These are phyloP conservation scores for Aleiodes alternator DNA, from an alignment of 2,888 invertebrate genomes.

Conservation along the genomic window DNA sequence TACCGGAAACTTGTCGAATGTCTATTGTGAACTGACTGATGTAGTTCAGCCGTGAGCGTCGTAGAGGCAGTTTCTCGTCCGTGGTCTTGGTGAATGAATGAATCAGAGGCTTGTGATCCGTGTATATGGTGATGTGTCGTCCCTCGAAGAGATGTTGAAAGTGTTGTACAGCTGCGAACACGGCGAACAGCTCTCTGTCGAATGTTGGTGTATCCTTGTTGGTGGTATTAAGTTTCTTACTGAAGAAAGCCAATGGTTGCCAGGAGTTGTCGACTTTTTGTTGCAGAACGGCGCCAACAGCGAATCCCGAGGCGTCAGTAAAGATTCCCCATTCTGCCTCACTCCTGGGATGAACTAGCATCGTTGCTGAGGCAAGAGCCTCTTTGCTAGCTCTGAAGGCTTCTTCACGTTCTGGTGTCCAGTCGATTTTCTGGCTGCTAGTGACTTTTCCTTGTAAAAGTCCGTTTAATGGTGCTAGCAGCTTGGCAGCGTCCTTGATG, in stretches of 20 bases:
- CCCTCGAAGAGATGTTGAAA: slow-evolving; percentile 41
- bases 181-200: slow-evolving; percentile 48
- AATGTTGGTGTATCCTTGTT: slow-evolving; percentile 48
- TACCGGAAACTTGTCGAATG: slow-evolving; percentile 14
- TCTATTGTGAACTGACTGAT: slow-evolving; percentile 9
- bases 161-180: slow-evolving; percentile 33
- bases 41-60: background rate
- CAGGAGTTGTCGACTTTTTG: background rate
- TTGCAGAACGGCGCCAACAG: slow-evolving; percentile 29
- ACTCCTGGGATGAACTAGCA: background rate
- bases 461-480: background rate
- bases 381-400: background rate
- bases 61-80: background rate
- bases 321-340: slow-evolving; percentile 27
- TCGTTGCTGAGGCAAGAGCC: slow-evolving; percentile 11
- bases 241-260: slow-evolving; percentile 18
- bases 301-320: slow-evolving; percentile 34
- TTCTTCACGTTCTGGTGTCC: background rate
- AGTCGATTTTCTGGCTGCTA: background rate
- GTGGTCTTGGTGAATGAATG: slow-evolving; percentile 29
- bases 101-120: slow-evolving; percentile 42
- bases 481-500: background rate
- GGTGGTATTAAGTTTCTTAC: background rate
- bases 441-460: background rate
- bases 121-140: slow-evolving; percentile 24